phyloP scores from a whole-genome alignment of 1,140 invertebrate species.

The Popillia japonica region DNA sequence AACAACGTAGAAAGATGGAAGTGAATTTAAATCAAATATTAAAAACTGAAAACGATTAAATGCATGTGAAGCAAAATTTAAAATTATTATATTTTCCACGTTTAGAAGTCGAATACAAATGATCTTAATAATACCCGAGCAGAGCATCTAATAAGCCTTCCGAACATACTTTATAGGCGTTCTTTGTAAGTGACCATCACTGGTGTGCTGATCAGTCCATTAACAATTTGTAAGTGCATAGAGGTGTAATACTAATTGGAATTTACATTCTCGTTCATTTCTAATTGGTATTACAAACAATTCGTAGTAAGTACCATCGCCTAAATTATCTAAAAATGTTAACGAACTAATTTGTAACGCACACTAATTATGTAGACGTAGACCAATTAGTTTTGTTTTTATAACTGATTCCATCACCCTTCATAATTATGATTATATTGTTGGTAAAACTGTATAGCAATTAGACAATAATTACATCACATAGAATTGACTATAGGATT shows the following conservation, averaged over 20 bases:
- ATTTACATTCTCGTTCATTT: conserved; percentile 2
- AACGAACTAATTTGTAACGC: neutral
- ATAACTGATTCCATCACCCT: conserved; percentile 7
- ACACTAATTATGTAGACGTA: conserved; percentile 8
- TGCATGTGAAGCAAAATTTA: too few relatives aligned
- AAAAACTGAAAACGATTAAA: too few relatives aligned
- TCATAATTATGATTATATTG: conserved; percentile 5
- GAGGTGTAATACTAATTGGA: neutral
- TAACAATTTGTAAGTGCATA: neutral
- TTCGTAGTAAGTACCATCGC: neutral
- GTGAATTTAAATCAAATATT: too few relatives aligned
- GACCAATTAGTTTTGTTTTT: conserved; percentile 22
- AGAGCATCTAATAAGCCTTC: too few relatives aligned
- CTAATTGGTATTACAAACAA: conserved; percentile 22
- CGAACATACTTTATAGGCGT: too few relatives aligned
- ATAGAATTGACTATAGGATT: neutral
- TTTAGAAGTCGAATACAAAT: too few relatives aligned
- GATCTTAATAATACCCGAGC: too few relatives aligned
- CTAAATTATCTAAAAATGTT: neutral
- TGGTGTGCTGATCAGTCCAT: too few relatives aligned
- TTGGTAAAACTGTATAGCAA: neutral
- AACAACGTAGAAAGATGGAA: too few relatives aligned
- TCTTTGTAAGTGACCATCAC: too few relatives aligned
- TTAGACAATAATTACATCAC: neutral
- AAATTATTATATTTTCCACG: too few relatives aligned